These are phyloP conservation scores for Mus caroli DNA, from an alignment of 2,797 vertebrate genomes.

Conservation along the genomic window DNA sequence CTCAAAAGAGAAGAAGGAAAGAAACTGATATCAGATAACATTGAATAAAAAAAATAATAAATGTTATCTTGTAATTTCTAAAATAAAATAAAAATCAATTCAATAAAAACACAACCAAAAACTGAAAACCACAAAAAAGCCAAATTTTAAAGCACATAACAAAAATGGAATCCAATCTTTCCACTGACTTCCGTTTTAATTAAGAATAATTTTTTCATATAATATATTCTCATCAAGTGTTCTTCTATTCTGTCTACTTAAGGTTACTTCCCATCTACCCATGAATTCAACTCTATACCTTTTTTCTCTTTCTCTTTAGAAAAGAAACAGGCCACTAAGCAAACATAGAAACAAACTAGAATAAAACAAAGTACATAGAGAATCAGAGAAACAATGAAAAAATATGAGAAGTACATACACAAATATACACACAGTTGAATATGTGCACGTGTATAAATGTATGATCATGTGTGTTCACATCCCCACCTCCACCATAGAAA, in stretches of 20 bases:
- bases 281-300: background rate
- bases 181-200: background rate
- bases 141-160: background rate
- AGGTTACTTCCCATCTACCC: background rate
- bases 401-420: background rate
- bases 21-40: background rate
- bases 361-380: background rate
- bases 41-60: background rate
- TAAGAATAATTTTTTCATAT: background rate
- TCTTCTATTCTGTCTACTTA: background rate
- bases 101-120: background rate
- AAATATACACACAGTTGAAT: background rate
- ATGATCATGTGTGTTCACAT: no score
- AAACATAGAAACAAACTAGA: background rate
- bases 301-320: background rate
- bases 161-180: background rate
- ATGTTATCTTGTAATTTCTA: background rate
- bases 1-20: background rate
- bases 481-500: background rate
- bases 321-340: background rate
- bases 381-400: background rate
- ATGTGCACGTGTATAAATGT: background rate
- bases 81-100: background rate
- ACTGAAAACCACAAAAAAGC: background rate
- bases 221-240: background rate